Evolutionary conservation across 2,113 vertebrate species (phyloP), one percentile per base, ranked within the genome.

Genomic region (Pygoscelis antarcticus): DNA sequence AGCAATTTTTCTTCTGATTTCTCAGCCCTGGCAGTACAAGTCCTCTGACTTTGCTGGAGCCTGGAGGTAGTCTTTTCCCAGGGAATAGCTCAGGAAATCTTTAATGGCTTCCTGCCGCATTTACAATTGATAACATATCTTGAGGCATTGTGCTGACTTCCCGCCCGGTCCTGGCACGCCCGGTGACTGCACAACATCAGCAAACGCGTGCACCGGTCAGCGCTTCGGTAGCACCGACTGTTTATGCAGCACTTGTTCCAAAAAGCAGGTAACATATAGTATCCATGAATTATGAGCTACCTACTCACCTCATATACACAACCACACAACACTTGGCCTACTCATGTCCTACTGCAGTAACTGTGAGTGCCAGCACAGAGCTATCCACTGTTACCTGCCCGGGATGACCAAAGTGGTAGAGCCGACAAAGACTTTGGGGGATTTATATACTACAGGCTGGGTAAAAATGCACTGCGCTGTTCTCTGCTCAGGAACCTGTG

Each of bases 51-150:
- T 58, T 70, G 70, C 49, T 3, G 16, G 65, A 87, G 52, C 47
- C 69, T 89, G 52, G 52, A 92, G 30, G 12, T 71, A 71, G 19
- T 36, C 13, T 95, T 94, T 95, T 95, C 93, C 81, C 70, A 94
- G 83, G 70, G 87, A 91, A 87, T 2, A 69, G 69, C 52, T 93
- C 89, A 91, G 89, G 93, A 96, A 96, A 49, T 94, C 78, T 89
- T 95, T 94, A 96, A 96, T 94, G 87, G 91, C 81, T 95, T 97
- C 95, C 95, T 93, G 77, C 81, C 83, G 80, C 89, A 89, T 96
- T 91, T 81, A 80, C 69, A 84, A 72, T 36, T 0, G 70, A 84
- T 97, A 97, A 83, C 1, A 0, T 93, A 95, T 89, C 83, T 94
- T 0, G 0, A 86, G 40, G 61, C 49, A 91, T 93, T 95, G 87